phyloP scores from a whole-genome alignment of 2,113 vertebrate species.

The Scalopus aquaticus region DNA sequence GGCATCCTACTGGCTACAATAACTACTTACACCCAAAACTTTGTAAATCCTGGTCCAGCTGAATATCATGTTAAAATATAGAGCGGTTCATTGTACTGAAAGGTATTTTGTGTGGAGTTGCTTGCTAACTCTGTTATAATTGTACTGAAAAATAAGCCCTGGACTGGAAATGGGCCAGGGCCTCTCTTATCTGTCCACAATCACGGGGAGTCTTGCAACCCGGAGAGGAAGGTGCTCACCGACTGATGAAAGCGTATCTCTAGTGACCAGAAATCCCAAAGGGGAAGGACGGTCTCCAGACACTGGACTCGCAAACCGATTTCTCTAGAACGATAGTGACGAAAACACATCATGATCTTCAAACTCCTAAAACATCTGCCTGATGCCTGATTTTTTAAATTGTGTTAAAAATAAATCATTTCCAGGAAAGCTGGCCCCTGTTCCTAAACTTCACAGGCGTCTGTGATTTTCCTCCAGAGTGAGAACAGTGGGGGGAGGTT shows the following conservation, averaged over 20 bases:
- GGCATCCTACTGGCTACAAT: neutral
- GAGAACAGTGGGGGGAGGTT: neutral
- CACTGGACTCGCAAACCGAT: neutral
- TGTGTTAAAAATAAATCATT: neutral
- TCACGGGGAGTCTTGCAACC: neutral
- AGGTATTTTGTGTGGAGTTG: neutral
- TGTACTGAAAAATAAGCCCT: neutral
- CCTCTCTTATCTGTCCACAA: neutral
- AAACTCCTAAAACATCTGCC: neutral
- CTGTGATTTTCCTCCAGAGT: neutral
- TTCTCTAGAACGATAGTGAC: neutral
- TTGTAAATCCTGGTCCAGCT: neutral
- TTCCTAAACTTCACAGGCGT: neutral
- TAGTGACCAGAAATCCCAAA: neutral
- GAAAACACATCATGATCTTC: neutral
- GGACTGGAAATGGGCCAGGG: neutral
- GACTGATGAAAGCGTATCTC: no score
- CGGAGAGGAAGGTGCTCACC: neutral
- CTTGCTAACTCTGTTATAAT: neutral
- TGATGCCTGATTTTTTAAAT: neutral
- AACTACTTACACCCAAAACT: neutral
- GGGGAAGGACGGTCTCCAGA: neutral
- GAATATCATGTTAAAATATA: neutral
- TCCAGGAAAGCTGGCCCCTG: neutral
- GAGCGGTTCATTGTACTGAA: neutral